Evolutionary conservation across 2,113 vertebrate species (phyloP).

Genomic region (Opisthocomus hoazin): DNA sequence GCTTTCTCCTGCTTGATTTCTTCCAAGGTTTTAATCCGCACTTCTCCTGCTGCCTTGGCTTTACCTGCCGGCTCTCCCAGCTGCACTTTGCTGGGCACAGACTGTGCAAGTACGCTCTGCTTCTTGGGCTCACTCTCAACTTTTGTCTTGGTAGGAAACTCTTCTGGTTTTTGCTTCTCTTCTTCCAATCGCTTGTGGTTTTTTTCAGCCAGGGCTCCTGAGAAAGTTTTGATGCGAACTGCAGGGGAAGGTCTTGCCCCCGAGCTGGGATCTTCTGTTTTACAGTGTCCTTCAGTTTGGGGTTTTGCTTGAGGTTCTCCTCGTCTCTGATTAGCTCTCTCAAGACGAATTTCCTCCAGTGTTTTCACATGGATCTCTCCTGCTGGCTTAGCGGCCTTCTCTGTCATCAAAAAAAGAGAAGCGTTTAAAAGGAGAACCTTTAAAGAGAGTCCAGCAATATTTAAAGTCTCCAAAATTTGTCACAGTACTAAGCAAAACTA

Average conservation of each 20-base stretch:
- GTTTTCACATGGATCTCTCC: slow-evolving; percentile 88
- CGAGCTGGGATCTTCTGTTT: slow-evolving; percentile 7
- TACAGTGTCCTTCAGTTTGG: slow-evolving; percentile 12
- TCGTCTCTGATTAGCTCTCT: slow-evolving; percentile 78
- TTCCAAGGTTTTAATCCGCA: slow-evolving; percentile 88
- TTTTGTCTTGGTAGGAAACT: not conserved
- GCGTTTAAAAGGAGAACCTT: not conserved
- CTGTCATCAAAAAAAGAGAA: not conserved
- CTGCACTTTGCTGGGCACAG: not conserved
- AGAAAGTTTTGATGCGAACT: slow-evolving; percentile 69
- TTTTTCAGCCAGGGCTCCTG: slow-evolving; percentile 78
- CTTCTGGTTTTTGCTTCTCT: slow-evolving; percentile 57
- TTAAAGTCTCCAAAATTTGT: not conserved
- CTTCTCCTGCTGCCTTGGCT: slow-evolving; percentile 45
- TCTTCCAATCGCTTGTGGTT: slow-evolving; percentile 72
- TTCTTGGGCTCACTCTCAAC: slow-evolving; percentile 45
- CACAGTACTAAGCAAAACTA: not conserved
- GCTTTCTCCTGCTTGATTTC: slow-evolving; percentile 93
- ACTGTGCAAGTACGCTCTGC: not conserved
- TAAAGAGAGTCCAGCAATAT: not conserved
- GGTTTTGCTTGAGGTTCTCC: slow-evolving; percentile 47
- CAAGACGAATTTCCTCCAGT: slow-evolving; percentile 87
- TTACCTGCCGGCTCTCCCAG: not conserved
- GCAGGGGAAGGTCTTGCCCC: slow-evolving; percentile 22
- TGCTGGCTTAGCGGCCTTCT: slow-evolving; percentile 54